Evolutionary conservation across 2,797 vertebrate genomes (phyloP).

Genomic region (Gobionotothen gibberifrons): DNA sequence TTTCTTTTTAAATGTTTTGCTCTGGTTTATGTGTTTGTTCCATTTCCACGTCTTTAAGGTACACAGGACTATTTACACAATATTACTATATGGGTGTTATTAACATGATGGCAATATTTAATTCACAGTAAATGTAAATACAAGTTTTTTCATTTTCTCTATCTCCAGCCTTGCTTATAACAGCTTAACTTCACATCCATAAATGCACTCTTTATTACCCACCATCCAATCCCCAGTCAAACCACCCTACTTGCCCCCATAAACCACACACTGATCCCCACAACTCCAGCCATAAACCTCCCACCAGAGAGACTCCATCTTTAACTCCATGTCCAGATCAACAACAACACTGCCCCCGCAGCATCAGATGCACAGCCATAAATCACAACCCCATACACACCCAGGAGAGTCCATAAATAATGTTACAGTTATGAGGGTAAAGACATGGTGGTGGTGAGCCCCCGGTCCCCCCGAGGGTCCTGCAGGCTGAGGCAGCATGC

Average conservation of each 20-base stretch:
- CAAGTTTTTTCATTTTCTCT: background rate
- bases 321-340: constrained; percentile 37
- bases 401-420: constrained; percentile 67
- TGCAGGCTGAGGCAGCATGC: constrained; percentile 25
- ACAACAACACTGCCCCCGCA: constrained; percentile 38
- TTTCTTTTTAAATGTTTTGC: background rate
- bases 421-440: constrained; percentile 43
- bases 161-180: background rate
- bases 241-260: background rate
- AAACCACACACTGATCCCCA: background rate
- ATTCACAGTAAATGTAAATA: too few species aligned
- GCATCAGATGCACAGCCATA: constrained; percentile 71
- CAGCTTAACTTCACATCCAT: constrained; percentile 3
- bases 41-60: background rate
- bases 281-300: constrained; percentile 10
- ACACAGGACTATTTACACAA: background rate
- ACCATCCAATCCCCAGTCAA: background rate
- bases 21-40: background rate
- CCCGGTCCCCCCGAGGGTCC: constrained; percentile 45
- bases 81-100: too few species aligned
- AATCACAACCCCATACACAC: constrained; percentile 61
- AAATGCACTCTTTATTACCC: background rate
- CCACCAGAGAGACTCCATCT: constrained; percentile 23
- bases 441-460: constrained; percentile 22
- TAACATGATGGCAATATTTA: too few species aligned